Percentiles rank a stretch among this genome's conserved stretches.
Evolutionary conservation across 1,140 invertebrate species (phyloP).

Genomic region (Sipha flava): DNA sequence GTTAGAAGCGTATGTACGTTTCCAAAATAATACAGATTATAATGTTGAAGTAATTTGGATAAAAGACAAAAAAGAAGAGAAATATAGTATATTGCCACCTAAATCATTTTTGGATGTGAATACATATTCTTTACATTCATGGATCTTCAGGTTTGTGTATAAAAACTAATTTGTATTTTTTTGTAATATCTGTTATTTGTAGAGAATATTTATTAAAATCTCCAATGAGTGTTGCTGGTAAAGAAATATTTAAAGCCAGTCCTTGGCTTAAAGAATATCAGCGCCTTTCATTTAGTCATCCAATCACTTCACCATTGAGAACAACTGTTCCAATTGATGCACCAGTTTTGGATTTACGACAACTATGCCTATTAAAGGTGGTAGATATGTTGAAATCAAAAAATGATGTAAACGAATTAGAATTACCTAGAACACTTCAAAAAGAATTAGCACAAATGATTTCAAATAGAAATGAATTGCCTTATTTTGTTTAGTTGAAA

Average conservation of each 20-base stretch:
- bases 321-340: conserved; percentile 1
- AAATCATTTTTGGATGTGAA: background rate
- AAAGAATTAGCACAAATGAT: conserved; percentile 16
- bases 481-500: no score
- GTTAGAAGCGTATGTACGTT: background rate
- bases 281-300: conserved; percentile 2
- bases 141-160: background rate
- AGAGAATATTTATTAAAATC: background rate
- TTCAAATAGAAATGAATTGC: background rate
- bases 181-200: background rate
- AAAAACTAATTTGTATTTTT: background rate
- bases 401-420: background rate
- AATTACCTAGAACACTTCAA: background rate
- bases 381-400: background rate
- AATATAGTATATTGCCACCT: background rate
- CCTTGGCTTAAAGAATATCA: background rate
- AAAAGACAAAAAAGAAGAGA: background rate
- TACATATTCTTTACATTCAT: conserved; percentile 4
- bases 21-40: conserved; percentile 3
- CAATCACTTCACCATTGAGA: conserved; percentile 3
- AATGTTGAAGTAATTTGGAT: conserved; percentile 2
- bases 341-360: conserved; percentile 2
- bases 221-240: background rate
- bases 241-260: background rate
- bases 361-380: conserved; percentile 4